Conservation (phyloP, 2,888 invertebrate species). For the Thymelicus lineola region DNA sequence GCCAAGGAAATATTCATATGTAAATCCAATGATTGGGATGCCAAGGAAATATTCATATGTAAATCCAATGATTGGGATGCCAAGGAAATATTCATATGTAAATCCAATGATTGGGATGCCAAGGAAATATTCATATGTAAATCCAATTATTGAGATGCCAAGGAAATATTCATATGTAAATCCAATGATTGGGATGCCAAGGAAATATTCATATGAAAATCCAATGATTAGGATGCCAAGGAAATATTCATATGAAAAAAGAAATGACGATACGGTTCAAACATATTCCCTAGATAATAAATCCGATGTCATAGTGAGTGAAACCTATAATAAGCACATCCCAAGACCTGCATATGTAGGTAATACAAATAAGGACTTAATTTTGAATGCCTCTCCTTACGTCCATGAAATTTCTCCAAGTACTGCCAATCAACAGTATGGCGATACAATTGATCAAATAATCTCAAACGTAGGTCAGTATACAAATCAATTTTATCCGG, state of each 20-base stretch:
- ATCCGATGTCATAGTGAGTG: conserved; percentile 48
- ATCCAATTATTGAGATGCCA: conserved; percentile 41
- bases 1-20: conserved; percentile 51
- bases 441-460: conserved; percentile 21
- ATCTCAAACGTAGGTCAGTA: conserved; percentile 3
- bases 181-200: neutral
- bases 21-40: conserved; percentile 43
- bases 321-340: conserved; percentile 39
- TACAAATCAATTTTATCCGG: neutral
- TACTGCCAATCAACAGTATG: neutral
- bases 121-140: conserved; percentile 52
- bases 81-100: conserved; percentile 52
- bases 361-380: conserved; percentile 20
- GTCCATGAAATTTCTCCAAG: neutral
- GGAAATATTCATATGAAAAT: conserved; percentile 50
- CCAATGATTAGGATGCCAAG: conserved; percentile 41
- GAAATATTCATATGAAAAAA: conserved; percentile 54
- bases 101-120: conserved; percentile 43
- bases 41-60: conserved; percentile 52
- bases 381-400: conserved; percentile 8
- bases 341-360: conserved; percentile 17
- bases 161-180: too few species aligned
- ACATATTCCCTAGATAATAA: conserved; percentile 49
- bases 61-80: conserved; percentile 42
- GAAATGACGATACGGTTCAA: conserved; percentile 47